phyloP scores from a whole-genome alignment of 2,888 invertebrate species.

The Chamaedrilus cognettii region DNA sequence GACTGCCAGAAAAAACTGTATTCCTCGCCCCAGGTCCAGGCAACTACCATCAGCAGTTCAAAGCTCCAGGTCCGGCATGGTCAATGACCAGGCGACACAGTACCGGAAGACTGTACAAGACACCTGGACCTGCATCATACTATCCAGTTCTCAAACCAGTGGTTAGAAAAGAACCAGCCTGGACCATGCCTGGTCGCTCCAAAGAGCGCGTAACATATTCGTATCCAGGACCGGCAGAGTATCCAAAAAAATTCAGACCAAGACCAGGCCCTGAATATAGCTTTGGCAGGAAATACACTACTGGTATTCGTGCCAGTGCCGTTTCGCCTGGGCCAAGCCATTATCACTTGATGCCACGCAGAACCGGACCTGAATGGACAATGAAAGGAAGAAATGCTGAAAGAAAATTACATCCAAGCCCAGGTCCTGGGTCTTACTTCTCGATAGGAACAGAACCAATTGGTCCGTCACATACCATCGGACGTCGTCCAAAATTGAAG shows the following conservation, averaged over 20 bases:
- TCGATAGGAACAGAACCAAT: too few relatives aligned
- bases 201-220: too few relatives aligned
- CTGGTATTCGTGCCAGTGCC: background rate
- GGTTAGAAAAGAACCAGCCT: background rate
- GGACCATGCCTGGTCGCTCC: too few relatives aligned
- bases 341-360: background rate
- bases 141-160: too few relatives aligned
- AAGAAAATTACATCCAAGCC: background rate
- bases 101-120: background rate
- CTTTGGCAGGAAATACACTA: too few relatives aligned
- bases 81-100: background rate
- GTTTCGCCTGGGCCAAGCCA: background rate
- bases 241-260: background rate
- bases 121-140: background rate
- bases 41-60: background rate
- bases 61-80: background rate
- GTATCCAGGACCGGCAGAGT: constrained; percentile 6
- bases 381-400: background rate
- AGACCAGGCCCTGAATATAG: too few relatives aligned
- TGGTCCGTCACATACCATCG: background rate
- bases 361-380: background rate
- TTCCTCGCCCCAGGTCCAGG: background rate
- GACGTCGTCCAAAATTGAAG: background rate
- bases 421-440: background rate
- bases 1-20: background rate